These are phyloP conservation scores for Drosophila burlai DNA, from an alignment of 1,140 invertebrate genomes.

Conservation along the genomic window DNA sequence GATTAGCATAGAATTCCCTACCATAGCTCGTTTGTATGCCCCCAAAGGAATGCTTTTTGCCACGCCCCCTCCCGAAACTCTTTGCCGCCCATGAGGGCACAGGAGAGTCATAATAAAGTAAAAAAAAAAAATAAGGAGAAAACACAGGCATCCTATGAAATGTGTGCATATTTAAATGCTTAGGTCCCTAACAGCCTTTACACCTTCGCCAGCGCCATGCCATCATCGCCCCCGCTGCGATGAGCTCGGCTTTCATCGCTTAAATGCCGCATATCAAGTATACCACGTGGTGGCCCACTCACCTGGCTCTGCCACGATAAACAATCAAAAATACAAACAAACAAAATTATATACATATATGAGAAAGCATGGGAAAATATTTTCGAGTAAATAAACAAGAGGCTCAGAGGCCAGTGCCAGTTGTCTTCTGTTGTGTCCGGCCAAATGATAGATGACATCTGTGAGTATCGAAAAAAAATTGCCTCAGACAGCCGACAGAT, in stretches of 20 bases:
- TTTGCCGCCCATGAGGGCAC: not conserved
- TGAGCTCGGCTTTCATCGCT: constrained; percentile 25
- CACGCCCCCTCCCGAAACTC: constrained; percentile 12
- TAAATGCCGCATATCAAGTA: constrained; percentile 51
- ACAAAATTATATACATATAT: not conserved
- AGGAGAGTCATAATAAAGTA: constrained; percentile 28
- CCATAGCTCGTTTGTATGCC: constrained; percentile 30
- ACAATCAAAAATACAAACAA: constrained; percentile 27
- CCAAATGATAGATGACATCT: constrained; percentile 55
- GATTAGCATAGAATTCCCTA: constrained; percentile 25
- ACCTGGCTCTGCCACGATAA: constrained; percentile 20
- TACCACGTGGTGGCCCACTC: constrained; percentile 26
- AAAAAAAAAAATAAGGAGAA: constrained; percentile 3
- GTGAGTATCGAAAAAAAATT: constrained; percentile 43
- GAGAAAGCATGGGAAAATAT: constrained; percentile 7
- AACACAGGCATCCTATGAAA: constrained; percentile 28
- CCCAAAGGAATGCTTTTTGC: constrained; percentile 3
- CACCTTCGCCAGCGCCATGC: not conserved
- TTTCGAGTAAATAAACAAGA: constrained; percentile 46
- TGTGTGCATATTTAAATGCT: constrained; percentile 56
- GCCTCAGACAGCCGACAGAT: constrained; percentile 46
- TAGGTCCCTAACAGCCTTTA: not conserved
- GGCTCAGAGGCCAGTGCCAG: constrained; percentile 38
- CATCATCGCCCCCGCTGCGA: constrained; percentile 13
- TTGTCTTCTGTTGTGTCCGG: constrained; percentile 48